Conservation (phyloP, 2,888 invertebrate species). For the Anodontia alba region DNA sequence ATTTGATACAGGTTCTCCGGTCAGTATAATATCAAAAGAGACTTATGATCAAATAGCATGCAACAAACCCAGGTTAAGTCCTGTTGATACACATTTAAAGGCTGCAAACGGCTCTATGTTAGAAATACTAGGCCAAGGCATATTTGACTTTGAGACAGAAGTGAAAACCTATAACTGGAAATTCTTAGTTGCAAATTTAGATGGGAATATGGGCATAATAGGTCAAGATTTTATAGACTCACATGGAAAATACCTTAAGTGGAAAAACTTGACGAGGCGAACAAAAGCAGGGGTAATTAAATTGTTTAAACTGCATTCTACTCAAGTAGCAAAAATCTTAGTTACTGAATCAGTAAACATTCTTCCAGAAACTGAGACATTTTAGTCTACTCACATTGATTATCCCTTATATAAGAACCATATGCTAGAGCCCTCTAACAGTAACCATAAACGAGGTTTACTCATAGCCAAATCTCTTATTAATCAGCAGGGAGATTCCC, state of each 20-base stretch:
- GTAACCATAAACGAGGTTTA: background rate
- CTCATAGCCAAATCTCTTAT: constrained; percentile 20
- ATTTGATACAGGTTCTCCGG: constrained; percentile 37
- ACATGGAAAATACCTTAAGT: background rate
- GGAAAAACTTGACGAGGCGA: background rate
- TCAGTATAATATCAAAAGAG: constrained; percentile 23
- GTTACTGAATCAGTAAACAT: constrained; percentile 15
- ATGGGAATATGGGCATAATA: constrained; percentile 26
- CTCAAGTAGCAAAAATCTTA: background rate
- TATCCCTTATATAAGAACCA: constrained; percentile 12
- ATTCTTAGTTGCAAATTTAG: constrained; percentile 26
- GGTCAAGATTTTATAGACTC: constrained; percentile 33
- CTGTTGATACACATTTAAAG: background rate
- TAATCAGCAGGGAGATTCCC: background rate
- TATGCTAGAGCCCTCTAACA: background rate
- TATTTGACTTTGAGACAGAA: constrained; percentile 8
- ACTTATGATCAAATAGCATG: background rate
- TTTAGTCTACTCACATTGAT: background rate
- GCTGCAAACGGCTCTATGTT: constrained; percentile 23
- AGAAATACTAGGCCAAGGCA: constrained; percentile 6
- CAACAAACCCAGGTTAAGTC: background rate
- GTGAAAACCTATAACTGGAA: background rate
- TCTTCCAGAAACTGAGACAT: constrained; percentile 11
- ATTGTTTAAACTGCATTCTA: background rate
- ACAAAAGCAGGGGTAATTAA: constrained; percentile 1